Evolutionary conservation across 2,888 invertebrate genomes (phyloP).

Genomic region (Elmis aenea): DNA sequence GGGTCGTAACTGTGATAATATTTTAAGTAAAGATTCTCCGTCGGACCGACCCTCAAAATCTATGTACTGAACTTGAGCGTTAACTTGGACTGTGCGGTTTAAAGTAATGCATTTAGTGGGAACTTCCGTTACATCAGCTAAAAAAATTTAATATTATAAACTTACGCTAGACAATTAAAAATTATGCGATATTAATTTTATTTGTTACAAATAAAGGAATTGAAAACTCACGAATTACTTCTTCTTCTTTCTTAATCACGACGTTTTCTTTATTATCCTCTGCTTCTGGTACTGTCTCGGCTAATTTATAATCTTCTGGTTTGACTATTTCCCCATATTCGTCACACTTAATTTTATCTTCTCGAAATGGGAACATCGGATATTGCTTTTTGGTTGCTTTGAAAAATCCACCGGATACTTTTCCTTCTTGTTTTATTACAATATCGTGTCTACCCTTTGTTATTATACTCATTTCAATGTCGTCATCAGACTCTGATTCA

Average conservation of each 20-base stretch:
- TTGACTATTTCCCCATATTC: constrained; percentile 96
- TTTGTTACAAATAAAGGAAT: too few relatives aligned
- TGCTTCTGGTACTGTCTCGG: constrained; percentile 62
- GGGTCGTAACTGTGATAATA: constrained; percentile 76
- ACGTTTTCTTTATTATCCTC: constrained; percentile 67
- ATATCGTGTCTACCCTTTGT: constrained; percentile 80
- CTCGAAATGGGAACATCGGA: constrained; percentile 94
- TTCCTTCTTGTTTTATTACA: constrained; percentile 70
- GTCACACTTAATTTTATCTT: constrained; percentile 86
- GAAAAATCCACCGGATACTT: constrained; percentile 67
- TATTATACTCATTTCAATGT: constrained; percentile 78
- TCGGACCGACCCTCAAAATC: constrained; percentile 95
- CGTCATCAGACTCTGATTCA: constrained; percentile 79
- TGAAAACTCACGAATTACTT: constrained; percentile 18
- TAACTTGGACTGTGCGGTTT: constrained; percentile 69
- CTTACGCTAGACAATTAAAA: constrained; percentile 1
- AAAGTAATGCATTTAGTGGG: constrained; percentile 86
- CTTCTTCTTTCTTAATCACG: constrained; percentile 60
- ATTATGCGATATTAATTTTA: too few relatives aligned
- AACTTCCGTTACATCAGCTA: constrained; percentile 60
- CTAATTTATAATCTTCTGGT: constrained; percentile 85
- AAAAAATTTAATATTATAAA: constrained; percentile 8
- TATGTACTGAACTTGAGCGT: constrained; percentile 86
- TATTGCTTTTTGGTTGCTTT: constrained; percentile 87
- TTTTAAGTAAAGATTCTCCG: constrained; percentile 76